A percentile compares a stretch with the other conserved stretches of the same genome.
Evolutionary conservation across 2,888 invertebrate genomes (phyloP).

Genomic region (Cerastoderma edule): DNA sequence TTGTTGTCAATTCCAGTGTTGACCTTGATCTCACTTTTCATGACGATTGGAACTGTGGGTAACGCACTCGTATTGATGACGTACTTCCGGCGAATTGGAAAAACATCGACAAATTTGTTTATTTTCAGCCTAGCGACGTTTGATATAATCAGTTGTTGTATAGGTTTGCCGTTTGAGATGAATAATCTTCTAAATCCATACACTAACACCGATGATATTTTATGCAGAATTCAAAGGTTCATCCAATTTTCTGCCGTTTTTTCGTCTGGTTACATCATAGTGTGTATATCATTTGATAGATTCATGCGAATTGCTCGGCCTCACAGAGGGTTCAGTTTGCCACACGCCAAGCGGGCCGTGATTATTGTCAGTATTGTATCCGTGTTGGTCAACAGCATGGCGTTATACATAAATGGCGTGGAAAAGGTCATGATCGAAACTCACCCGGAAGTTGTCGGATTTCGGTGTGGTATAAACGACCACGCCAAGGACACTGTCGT

Average conservation of each 20-base stretch:
- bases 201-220: slow-evolving; percentile 29
- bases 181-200: slow-evolving; percentile 45
- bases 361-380: slow-evolving; percentile 19
- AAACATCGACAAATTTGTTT: slow-evolving; percentile 55
- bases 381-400: slow-evolving; percentile 30
- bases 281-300: slow-evolving; percentile 60
- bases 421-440: slow-evolving; percentile 31
- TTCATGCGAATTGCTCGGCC: slow-evolving; percentile 54
- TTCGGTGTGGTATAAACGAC: slow-evolving; percentile 39
- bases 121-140: slow-evolving; percentile 50
- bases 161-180: slow-evolving; percentile 45
- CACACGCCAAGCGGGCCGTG: slow-evolving; percentile 41
- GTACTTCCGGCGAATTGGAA: slow-evolving; percentile 40
- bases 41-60: slow-evolving; percentile 48
- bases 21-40: slow-evolving; percentile 39
- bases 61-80: slow-evolving; percentile 52
- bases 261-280: slow-evolving; percentile 57
- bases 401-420: slow-evolving; percentile 44
- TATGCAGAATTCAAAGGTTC: slow-evolving; percentile 48
- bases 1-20: slow-evolving; percentile 44
- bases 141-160: slow-evolving; percentile 46
- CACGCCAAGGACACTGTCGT: slow-evolving; percentile 33
- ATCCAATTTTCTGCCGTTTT: slow-evolving; percentile 43
- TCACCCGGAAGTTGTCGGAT: slow-evolving; percentile 29
- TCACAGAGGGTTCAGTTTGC: slow-evolving; percentile 48